phyloP scores from a whole-genome alignment of 2,888 invertebrate genomes.

The Reticulitermes lucifugus region DNA sequence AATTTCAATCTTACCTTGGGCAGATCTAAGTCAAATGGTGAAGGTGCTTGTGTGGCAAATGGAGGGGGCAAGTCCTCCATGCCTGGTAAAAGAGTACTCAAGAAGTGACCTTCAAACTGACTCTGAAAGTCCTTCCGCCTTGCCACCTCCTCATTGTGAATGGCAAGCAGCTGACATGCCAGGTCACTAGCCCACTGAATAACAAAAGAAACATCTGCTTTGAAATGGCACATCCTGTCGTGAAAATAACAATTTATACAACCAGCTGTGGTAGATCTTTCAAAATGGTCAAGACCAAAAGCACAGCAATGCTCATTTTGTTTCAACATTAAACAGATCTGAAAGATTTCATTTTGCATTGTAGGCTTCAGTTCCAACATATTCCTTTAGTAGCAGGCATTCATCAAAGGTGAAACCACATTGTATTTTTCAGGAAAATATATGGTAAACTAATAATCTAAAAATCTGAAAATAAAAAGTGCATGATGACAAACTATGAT shows the following conservation, averaged over 20 bases:
- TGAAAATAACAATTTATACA: not conserved
- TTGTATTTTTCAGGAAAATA: no score
- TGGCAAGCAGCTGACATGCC: constrained; percentile 80
- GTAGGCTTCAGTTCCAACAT: no score
- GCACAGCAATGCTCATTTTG: no score
- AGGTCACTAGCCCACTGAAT: constrained; percentile 84
- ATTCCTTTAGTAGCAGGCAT: no score
- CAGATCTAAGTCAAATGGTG: constrained; percentile 78
- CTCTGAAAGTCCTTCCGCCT: constrained; percentile 82
- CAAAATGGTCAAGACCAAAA: no score
- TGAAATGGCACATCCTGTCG: not conserved
- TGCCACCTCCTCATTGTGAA: constrained; percentile 86
- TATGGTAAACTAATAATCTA: no score
- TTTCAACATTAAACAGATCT: no score
- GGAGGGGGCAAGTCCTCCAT: constrained; percentile 87
- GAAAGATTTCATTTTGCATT: no score
- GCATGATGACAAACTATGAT: no score
- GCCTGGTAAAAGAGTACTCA: constrained; percentile 82
- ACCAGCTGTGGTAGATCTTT: no score
- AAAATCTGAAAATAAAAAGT: no score
- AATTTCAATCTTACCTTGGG: constrained; percentile 62
- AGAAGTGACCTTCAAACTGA: constrained; percentile 80
- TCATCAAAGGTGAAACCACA: no score
- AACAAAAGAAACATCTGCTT: not conserved
- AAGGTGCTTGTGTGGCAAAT: constrained; percentile 85